Conservation (phyloP, 1,140 invertebrate genomes). For the Rhizoglyphus robini region DNA sequence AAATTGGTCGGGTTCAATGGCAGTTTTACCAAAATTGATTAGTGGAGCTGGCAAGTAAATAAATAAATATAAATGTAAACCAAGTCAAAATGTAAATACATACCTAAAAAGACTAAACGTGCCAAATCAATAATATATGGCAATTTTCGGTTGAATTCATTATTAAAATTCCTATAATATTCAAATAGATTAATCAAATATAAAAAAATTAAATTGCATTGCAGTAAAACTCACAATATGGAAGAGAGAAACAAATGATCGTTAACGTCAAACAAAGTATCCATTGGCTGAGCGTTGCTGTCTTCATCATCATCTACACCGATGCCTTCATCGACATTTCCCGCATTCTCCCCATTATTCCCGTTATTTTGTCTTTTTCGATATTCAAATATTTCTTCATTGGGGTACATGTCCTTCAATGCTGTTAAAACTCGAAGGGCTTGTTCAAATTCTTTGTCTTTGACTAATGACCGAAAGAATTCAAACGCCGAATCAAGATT, state of each 20-base stretch:
- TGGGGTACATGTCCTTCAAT: constrained; percentile 3
- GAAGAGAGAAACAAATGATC: neutral
- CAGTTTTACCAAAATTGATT: constrained; percentile 3
- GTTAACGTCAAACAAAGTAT: neutral
- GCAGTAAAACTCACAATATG: neutral
- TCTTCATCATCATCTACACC: neutral
- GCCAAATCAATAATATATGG: neutral
- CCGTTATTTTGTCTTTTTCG: neutral
- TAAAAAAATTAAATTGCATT: neutral
- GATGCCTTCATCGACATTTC: neutral
- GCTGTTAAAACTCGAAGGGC: neutral
- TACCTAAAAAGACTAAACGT: neutral
- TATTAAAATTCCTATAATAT: neutral
- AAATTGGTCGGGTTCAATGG: neutral
- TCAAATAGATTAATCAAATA: too few relatives aligned
- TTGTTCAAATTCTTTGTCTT: neutral
- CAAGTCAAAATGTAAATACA: neutral
- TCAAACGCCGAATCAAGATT: neutral
- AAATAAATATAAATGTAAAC: constrained; percentile 2
- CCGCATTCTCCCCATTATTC: neutral
- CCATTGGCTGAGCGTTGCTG: neutral
- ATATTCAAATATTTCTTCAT: neutral
- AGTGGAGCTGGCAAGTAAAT: neutral
- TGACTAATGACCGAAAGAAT: neutral
- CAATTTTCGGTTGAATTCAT: neutral